These are phyloP conservation scores for Papilio xuthus DNA, from an alignment of 1,140 invertebrate genomes.

Conservation along the genomic window DNA sequence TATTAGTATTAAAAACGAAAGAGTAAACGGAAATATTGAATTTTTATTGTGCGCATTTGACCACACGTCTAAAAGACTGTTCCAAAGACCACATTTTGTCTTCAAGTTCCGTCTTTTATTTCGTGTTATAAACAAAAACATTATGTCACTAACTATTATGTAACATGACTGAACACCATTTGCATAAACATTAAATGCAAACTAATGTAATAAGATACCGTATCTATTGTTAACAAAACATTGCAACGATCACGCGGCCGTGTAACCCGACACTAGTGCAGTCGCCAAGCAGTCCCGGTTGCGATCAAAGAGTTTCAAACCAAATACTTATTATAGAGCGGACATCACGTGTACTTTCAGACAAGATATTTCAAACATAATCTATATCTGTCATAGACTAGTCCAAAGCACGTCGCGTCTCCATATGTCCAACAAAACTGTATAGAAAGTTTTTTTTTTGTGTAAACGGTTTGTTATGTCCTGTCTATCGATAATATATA, in stretches of 20 bases:
- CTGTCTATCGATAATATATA: neutral
- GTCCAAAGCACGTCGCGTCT: too few species aligned
- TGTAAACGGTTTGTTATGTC: neutral
- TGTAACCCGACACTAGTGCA: neutral
- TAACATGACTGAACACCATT: neutral
- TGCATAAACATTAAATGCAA: neutral
- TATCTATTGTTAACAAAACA: neutral
- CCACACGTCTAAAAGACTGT: too few species aligned
- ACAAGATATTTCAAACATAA: neutral
- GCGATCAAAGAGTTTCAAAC: neutral
- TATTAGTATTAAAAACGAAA: too few species aligned
- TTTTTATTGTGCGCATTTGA: too few species aligned
- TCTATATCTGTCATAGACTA: neutral
- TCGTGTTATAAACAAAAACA: neutral
- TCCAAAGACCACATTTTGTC: too few species aligned
- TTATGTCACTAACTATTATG: neutral
- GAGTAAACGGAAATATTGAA: too few species aligned
- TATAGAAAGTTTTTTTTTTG: neutral
- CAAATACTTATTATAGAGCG: neutral
- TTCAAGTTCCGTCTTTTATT: neutral
- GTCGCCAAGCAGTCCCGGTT: constrained; percentile 8
- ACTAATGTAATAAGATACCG: neutral
- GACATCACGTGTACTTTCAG: neutral
- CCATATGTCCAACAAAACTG: too few species aligned
- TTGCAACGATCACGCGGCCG: constrained; percentile 5